A percentile compares a stretch with the other conserved stretches of the same genome.
Evolutionary conservation across 2,888 invertebrate species (phyloP).

Genomic region (Morinoia aosen): DNA sequence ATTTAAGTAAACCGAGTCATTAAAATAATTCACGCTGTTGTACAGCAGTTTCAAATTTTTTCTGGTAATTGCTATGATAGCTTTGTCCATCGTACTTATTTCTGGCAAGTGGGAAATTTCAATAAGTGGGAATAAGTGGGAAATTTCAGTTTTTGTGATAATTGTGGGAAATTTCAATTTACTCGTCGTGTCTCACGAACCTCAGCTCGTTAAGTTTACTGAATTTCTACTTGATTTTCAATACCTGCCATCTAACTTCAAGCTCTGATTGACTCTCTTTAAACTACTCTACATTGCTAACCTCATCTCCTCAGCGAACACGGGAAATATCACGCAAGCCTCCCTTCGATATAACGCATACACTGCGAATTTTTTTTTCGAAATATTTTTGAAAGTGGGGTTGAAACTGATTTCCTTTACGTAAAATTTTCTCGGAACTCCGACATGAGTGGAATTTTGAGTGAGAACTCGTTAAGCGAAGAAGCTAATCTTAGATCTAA

Average conservation of each 20-base stretch:
- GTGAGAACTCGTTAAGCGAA: neutral
- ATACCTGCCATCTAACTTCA: no score
- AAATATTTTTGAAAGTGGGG: neutral
- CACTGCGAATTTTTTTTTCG: neutral
- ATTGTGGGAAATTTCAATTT: neutral
- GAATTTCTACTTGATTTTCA: neutral
- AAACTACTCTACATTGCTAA: neutral
- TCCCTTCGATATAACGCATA: neutral
- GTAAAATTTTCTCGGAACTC: neutral
- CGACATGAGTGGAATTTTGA: neutral
- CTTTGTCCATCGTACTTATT: neutral
- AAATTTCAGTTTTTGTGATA: no score
- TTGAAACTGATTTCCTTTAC: neutral
- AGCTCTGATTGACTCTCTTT: neutral
- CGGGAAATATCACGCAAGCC: neutral
- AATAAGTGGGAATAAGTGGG: no score
- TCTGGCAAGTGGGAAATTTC: no score
- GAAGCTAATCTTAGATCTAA: neutral
- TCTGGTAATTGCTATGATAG: neutral
- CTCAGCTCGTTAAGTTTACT: neutral
- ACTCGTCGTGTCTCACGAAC: neutral
- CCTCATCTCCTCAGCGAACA: neutral
- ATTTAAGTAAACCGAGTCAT: neutral
- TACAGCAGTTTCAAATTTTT: neutral
- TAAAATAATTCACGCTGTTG: neutral